Evolutionary conservation across 2,888 invertebrate genomes (phyloP), one percentile per base, ranked within the genome.

Genomic region (Gari tellinella): DNA sequence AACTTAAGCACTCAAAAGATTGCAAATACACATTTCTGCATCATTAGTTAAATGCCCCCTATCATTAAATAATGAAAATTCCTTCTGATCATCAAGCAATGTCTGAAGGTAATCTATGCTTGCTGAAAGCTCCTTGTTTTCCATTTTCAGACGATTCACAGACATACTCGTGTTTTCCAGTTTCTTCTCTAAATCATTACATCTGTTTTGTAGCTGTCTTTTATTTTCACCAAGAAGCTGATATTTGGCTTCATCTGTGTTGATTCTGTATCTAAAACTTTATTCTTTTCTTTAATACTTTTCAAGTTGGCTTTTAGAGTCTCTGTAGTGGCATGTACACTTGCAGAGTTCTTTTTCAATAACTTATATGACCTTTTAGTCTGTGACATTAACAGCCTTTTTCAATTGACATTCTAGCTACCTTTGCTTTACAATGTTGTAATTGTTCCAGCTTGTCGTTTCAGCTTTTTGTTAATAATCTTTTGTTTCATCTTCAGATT

Each of bases 11-110:
- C 53, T 15, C n/a, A 43, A 21, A 45, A 55, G 45, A 38, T 48
- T 41, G 43, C 63, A 49, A 15, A 64, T 63, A 69, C 63, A 63
- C 26, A 65, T 41, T 14, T 55, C 45, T 17, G 43, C 31, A 40
- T 46, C 38, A 62, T 55, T 55, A 40, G 40, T 38, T 12, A 40
- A n/a, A 38, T 40, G 55, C 7, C 40, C 40, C 19, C 38, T 40
- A 37, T 55, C 38, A 55, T 55, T 19, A 19, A n/a, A 55, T 38
- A 55, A 12, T 15, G 37, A 40, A n/a, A 55, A 40, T 19, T 55
- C 55, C n/a, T 17, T 55, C 8, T 31, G 10, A 25, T 55, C 55
- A 55, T 55, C 38, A n/a, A 55, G 40, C 19, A 55, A 25, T 7
- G n/a, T 7, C 19, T 55, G 38, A 37, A 8, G 19, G 38, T 55